These are phyloP conservation scores for Hoplias malabaricus DNA, from an alignment of 2,113 vertebrate species.

Conservation along the genomic window DNA sequence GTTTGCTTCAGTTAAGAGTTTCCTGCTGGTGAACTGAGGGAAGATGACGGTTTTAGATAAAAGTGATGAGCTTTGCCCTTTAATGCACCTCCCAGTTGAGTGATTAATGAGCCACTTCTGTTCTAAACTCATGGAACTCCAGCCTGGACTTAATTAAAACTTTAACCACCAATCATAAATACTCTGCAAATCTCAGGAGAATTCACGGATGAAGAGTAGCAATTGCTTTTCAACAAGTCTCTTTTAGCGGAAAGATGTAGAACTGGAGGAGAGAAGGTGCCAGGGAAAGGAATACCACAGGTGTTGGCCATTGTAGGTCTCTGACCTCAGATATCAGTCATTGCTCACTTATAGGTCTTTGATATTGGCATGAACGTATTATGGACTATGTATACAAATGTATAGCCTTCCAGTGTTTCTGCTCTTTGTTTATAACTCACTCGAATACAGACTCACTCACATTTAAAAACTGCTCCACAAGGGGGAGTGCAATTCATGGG, in stretches of 20 bases:
- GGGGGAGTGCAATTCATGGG: too few species aligned
- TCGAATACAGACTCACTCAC: too few species aligned
- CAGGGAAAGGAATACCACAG: background rate
- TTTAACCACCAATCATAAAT: slow-evolving; percentile 68
- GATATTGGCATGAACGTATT: too few species aligned
- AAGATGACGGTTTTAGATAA: slow-evolving; percentile 56
- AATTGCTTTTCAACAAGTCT: slow-evolving; percentile 57
- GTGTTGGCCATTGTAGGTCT: background rate
- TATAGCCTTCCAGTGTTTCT: too few species aligned
- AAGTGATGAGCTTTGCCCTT: slow-evolving; percentile 60
- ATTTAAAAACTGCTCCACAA: too few species aligned
- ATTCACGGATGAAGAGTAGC: slow-evolving; percentile 56
- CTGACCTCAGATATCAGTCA: too few species aligned
- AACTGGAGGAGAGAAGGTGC: background rate
- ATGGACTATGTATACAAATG: too few species aligned
- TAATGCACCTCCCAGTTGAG: slow-evolving; percentile 37
- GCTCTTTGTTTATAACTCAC: too few species aligned
- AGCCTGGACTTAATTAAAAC: slow-evolving; percentile 70
- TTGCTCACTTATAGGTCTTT: too few species aligned
- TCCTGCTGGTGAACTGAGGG: slow-evolving; percentile 44
- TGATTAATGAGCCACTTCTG: slow-evolving; percentile 70
- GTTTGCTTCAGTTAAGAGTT: slow-evolving; percentile 46
- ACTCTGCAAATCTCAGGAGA: slow-evolving; percentile 57
- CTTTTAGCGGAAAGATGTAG: slow-evolving; percentile 7
- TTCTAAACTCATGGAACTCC: slow-evolving; percentile 61